Conservation (phyloP, 2,797 vertebrate species). For the Leuciscus waleckii region DNA sequence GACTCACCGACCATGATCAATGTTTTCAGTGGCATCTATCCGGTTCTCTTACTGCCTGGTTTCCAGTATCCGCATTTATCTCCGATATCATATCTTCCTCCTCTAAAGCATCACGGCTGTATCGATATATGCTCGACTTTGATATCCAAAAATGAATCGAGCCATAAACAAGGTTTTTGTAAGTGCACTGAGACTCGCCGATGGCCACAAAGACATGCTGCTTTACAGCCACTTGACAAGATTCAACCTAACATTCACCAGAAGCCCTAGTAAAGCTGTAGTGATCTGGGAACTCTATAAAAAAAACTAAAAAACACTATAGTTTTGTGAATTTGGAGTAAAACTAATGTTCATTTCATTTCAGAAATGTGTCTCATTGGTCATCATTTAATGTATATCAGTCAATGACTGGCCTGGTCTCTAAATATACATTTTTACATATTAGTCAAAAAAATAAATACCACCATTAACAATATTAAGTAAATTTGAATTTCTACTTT, state of each 20-base stretch:
- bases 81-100: conserved; percentile 52
- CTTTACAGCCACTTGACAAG: conserved; percentile 35
- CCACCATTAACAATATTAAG: background rate
- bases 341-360: background rate
- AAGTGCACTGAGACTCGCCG: background rate
- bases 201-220: conserved; percentile 1
- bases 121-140: background rate
- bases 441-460: background rate
- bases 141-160: background rate
- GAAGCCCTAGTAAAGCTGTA: background rate
- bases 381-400: background rate
- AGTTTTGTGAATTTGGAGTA: background rate
- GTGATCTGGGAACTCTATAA: background rate
- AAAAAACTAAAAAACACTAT: background rate
- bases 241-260: conserved; percentile 4
- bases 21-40: conserved; percentile 39
- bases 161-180: background rate
- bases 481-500: background rate
- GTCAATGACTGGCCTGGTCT: background rate
- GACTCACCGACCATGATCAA: conserved; percentile 18
- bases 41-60: conserved; percentile 55
- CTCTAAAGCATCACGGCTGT: conserved; percentile 31
- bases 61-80: conserved; percentile 50
- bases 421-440: background rate
- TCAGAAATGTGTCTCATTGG: background rate